These are phyloP conservation scores for Spermophilus dauricus DNA, from an alignment of 2,113 vertebrate genomes.

Conservation along the genomic window DNA sequence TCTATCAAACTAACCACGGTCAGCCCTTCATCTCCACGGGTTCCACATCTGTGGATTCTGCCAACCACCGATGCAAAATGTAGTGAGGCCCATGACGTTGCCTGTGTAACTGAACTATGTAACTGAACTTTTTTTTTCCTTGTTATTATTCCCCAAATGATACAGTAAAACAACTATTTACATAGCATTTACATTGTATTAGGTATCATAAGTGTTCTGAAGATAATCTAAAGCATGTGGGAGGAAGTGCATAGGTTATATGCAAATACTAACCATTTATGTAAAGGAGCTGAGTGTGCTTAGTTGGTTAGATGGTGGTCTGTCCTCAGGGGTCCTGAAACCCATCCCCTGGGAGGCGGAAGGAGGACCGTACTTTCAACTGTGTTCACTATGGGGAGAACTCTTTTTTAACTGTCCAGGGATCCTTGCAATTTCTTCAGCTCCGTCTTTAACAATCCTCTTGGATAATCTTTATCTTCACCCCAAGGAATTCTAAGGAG, in stretches of 20 bases:
- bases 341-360: neutral
- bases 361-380: neutral
- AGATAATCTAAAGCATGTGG: neutral
- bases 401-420: neutral
- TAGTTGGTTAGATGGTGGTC: neutral
- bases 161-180: neutral
- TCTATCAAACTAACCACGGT: neutral
- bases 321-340: neutral
- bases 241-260: neutral
- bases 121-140: neutral
- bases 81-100: neutral
- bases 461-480: neutral
- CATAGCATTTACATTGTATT: neutral
- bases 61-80: neutral
- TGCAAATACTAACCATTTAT: neutral
- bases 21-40: neutral
- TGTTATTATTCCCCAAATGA: neutral
- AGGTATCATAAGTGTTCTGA: neutral
- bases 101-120: too few relatives aligned
- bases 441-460: neutral
- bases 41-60: neutral
- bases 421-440: neutral
- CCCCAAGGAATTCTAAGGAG: neutral
- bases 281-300: neutral
- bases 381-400: rapidly evolving